Evolutionary conservation across 1,140 invertebrate species (phyloP), one percentile per base, ranked within the genome.

Genomic region (Zaprionus davidi): DNA sequence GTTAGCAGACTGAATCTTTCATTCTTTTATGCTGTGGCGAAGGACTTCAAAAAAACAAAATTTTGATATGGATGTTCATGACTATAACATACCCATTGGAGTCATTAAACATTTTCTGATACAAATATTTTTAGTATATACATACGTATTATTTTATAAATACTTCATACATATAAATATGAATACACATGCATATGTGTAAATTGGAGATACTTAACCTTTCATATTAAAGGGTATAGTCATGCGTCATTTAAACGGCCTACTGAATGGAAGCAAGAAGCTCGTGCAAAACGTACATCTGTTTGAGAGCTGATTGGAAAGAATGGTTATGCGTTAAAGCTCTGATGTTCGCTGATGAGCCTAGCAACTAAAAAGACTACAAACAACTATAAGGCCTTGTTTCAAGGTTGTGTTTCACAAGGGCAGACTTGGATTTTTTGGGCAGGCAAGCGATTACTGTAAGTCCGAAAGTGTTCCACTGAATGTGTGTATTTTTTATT

Each of bases 201-300:
- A 28, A 67, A 12, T 22, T 51, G 7, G 11, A 22, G 38, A 6
- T 31, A 31, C 1, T 59, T 53, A n/a, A 15, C 2, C 6, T 9
- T 46, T 17, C 2, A 46, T 13, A 51, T 7, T 46, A 34, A 3
- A 60, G 56, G 38, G 44, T 68, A 58, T 51, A 78, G 79, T 71
- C 62, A 67, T 58, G 69, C 75, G 85, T 85, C 76, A 81, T 81
- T 84, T 70, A 73, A 90, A 88, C 76, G 46, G 51, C 63, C 71
- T 72, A 84, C 63, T 59, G 53, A 53, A 75, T 56, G 53, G 69
- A 71, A 76, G 51, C 70, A 62, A 71, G 51, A 49, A 73, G 74
- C 66, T 74, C 59, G 67, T 79, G 66, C 70, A 78, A 63, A 56
- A 26, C 44, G 74, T 79, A 85, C 85, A 90, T 88, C 75, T 84